These are phyloP conservation scores for Brachyhypopomus gauderio DNA, from an alignment of 2,113 vertebrate species.

Conservation along the genomic window DNA sequence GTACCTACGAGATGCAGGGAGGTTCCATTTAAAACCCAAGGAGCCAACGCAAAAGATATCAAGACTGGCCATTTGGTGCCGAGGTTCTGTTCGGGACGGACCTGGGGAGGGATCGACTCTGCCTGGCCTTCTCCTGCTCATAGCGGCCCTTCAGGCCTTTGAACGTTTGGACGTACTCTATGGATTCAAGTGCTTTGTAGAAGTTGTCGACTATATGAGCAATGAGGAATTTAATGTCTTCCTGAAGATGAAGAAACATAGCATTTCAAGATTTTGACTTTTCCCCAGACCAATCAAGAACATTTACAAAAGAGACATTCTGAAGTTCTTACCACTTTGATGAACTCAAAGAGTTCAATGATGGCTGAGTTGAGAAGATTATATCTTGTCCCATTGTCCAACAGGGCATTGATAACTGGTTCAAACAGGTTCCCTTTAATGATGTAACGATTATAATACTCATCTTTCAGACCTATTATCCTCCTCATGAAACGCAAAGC, in stretches of 20 bases:
- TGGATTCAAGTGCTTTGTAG: conserved; percentile 97
- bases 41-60: too few relatives aligned
- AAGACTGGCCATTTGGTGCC: background rate
- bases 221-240: conserved; percentile 97
- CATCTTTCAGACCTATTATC: conserved; percentile 97
- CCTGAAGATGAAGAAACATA: conserved; percentile 74
- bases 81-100: conserved; percentile 55
- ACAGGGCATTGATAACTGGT: conserved; percentile 94
- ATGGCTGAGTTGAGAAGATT: conserved; percentile 98
- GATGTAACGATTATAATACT: conserved; percentile 98
- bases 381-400: conserved; percentile 97
- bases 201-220: conserved; percentile 99
- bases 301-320: background rate
- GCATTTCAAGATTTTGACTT: background rate
- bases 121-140: conserved; percentile 94
- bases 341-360: conserved; percentile 97
- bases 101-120: conserved; percentile 95
- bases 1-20: conserved; percentile 74
- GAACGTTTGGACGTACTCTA: conserved; percentile 98
- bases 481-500: conserved; percentile 97
- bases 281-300: background rate
- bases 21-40: too few relatives aligned
- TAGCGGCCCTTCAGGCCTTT: conserved; percentile 97
- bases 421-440: conserved; percentile 98
- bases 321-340: conserved; percentile 87